These are phyloP conservation scores for Zoanthus solanderi DNA, from an alignment of 92 coral and sea anemone genomes.

Conservation along the genomic window DNA sequence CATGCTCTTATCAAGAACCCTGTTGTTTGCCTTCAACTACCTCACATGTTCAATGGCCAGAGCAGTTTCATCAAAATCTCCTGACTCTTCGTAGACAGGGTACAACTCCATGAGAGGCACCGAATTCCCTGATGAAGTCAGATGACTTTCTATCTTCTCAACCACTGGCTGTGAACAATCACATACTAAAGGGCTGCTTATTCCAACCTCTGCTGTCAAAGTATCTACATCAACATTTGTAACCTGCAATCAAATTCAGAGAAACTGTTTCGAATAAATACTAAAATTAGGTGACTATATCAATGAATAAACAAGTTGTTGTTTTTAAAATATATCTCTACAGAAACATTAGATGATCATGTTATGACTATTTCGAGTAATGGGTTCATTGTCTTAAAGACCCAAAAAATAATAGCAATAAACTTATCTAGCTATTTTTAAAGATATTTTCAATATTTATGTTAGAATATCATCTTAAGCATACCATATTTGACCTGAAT, in stretches of 20 bases:
- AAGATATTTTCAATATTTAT: too few relatives aligned
- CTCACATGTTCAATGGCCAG: conserved; percentile 94
- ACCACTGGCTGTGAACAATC: conserved; percentile 64
- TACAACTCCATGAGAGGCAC: conserved; percentile 80
- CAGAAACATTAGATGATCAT: too few relatives aligned
- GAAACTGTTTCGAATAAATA: neutral
- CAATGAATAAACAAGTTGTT: too few relatives aligned
- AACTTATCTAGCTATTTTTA: too few relatives aligned
- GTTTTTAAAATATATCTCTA: too few relatives aligned
- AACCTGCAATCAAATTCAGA: conserved; percentile 57
- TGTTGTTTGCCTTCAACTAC: conserved; percentile 42
- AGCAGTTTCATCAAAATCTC: conserved; percentile 90
- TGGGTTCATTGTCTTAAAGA: too few relatives aligned
- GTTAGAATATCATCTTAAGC: too few relatives aligned
- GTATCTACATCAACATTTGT: conserved; percentile 72
- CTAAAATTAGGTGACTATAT: too few relatives aligned
- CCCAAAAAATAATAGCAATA: too few relatives aligned
- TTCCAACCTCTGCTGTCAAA: conserved; percentile 75
- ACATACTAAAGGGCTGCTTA: conserved; percentile 78
- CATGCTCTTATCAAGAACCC: too few relatives aligned
- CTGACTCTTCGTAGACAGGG: conserved; percentile 94
- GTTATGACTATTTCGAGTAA: too few relatives aligned
- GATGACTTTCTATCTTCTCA: conserved; percentile 53
- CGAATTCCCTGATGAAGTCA: conserved; percentile 48
- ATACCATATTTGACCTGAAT: too few relatives aligned